Evolutionary conservation across 2,888 invertebrate species (phyloP).

Genomic region (Leptopterna dolabrata): DNA sequence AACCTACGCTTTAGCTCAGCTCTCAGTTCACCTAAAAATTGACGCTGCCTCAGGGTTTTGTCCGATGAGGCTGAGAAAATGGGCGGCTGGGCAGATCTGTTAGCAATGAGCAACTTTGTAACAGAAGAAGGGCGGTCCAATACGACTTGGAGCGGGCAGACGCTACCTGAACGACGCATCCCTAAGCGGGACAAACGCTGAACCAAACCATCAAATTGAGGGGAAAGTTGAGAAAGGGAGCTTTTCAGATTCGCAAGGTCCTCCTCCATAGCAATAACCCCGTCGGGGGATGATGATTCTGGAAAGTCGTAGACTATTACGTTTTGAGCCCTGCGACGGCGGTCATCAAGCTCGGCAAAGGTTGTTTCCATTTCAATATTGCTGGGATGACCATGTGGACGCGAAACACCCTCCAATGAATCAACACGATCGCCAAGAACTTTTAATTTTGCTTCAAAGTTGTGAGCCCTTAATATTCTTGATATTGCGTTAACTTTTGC

Average conservation of each 20-base stretch:
- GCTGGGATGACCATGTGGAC: neutral
- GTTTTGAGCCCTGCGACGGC: neutral
- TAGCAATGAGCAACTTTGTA: neutral
- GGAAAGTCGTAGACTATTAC: constrained; percentile 2
- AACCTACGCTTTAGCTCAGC: neutral
- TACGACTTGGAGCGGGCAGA: neutral
- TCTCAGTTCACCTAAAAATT: neutral
- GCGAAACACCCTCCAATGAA: neutral
- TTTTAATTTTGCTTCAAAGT: neutral
- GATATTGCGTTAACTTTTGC: too few species aligned
- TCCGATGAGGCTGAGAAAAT: neutral
- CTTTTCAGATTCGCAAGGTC: neutral
- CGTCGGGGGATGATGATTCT: neutral
- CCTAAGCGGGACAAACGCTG: neutral
- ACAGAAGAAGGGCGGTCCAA: neutral
- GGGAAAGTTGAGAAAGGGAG: neutral
- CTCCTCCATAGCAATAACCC: neutral
- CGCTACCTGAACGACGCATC: too few species aligned
- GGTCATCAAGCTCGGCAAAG: constrained; percentile 5
- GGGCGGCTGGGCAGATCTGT: neutral
- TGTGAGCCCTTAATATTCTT: too few species aligned
- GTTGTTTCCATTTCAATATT: neutral
- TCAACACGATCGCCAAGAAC: neutral
- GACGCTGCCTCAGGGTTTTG: neutral
- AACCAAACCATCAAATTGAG: neutral